Evolutionary conservation across 2,797 vertebrate genomes (phyloP), one percentile per base, ranked within the genome.

Genomic region (Rhinophrynus dorsalis): DNA sequence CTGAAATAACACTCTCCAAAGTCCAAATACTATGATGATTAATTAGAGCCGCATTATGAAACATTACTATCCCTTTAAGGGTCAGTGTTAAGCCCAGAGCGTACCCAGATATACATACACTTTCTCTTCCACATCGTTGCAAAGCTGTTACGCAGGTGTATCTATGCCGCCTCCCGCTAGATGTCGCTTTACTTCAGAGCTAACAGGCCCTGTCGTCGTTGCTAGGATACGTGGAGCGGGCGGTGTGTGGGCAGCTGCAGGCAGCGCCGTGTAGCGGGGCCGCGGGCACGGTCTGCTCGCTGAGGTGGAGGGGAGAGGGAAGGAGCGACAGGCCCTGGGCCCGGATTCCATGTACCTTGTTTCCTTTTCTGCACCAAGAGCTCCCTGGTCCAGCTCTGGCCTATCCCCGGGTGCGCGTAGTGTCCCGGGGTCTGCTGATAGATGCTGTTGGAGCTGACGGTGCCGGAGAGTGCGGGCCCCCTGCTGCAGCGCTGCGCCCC

Each of bases 371-470:
- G 37, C 17, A 17, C n/a, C 38, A 17, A 12, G 11, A n/a, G 40
- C 10, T 11, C 42, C 13, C 11, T 10, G 57, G 58, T 29, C 27
- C 51, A 26, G 24, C 23, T 17, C 23, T 12, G 45, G 67, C 65
- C 54, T 68, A 1, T 13, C 11, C 54, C n/a, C n/a, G n/a, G 52
- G 64, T 50, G 57, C 35, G 57, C 12, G 23, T 50, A 11, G 56
- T 45, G 30, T 35, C 10, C 17, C 9, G 13, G 15, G 29, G 17
- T 26, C 12, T 3, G 21, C 4, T 15, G 63, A 74, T 80, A 81
- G 78, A 81, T 83, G 80, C 68, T 82, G 60, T 73, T 83, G 78
- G 79, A 81, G 80, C 71, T 80, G 76, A 71, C 71, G 66, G 79
- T 76, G 73, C 78, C 78, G 76, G 77, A 77, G 69, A 75, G 74